Conservation (phyloP, 2,888 invertebrate genomes). For the Campaea margaritaria region DNA sequence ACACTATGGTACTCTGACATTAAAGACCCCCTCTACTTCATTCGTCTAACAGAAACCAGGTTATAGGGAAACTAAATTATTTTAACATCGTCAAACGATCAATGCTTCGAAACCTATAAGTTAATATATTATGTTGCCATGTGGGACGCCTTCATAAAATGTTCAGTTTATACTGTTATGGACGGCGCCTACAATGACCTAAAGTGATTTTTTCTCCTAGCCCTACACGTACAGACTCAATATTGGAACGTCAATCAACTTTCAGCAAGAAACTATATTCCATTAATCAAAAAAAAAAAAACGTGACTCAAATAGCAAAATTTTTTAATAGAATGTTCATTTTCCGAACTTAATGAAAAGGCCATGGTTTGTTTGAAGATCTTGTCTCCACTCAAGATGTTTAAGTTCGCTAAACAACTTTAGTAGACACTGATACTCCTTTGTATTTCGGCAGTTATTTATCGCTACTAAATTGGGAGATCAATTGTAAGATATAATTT, state of each 20-base stretch:
- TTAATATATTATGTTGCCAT: slow-evolving; percentile 13
- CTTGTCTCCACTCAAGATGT: slow-evolving; percentile 5
- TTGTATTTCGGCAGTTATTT: slow-evolving; percentile 18
- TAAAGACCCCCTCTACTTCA: too few species aligned
- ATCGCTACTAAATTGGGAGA: slow-evolving; percentile 29
- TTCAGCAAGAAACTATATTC: slow-evolving; percentile 28
- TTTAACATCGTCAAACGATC: slow-evolving; percentile 50
- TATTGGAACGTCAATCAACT: slow-evolving; percentile 48
- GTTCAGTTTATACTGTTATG: slow-evolving; percentile 25
- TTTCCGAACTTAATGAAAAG: slow-evolving; percentile 12
- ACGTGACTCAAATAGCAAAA: slow-evolving; percentile 34
- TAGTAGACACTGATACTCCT: slow-evolving; percentile 17
- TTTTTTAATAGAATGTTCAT: slow-evolving; percentile 11
- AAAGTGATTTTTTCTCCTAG: too few species aligned
- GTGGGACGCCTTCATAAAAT: slow-evolving; percentile 34
- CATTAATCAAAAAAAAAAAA: slow-evolving; percentile 51
- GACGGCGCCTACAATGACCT: slow-evolving; percentile 26
- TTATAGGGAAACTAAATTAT: slow-evolving; percentile 48
- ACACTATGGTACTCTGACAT: too few species aligned
- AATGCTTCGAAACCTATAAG: slow-evolving; percentile 62
- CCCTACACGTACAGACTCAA: slow-evolving; percentile 34
- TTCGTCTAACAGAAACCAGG: slow-evolving; percentile 12
- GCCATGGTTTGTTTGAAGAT: slow-evolving; percentile 12
- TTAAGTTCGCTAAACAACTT: slow-evolving; percentile 7
- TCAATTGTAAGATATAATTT: slow-evolving; percentile 29